Evolutionary conservation across 2,113 vertebrate genomes (phyloP).

Genomic region (Azemiops feae): DNA sequence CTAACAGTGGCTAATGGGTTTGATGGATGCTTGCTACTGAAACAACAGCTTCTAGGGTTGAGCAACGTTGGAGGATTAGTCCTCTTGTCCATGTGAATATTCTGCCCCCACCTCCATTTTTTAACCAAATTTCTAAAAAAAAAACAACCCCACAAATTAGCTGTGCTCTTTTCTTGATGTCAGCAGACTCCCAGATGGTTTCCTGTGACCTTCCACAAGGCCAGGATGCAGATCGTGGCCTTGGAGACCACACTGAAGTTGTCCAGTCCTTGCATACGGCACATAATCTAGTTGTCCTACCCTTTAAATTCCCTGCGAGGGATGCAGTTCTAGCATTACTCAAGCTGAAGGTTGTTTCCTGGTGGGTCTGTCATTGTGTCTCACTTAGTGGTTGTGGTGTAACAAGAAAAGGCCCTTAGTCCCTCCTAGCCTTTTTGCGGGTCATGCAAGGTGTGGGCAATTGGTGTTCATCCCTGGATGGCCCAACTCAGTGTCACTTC

Average conservation of each 20-base stretch:
- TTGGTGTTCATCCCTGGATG: fast-evolving
- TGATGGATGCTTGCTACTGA: background rate
- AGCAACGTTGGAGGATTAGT: background rate
- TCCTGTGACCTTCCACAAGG: background rate
- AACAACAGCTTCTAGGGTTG: background rate
- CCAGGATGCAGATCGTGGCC: background rate
- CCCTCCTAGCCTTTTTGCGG: background rate
- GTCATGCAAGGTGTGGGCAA: fast-evolving
- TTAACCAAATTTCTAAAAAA: background rate
- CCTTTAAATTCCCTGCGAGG: background rate
- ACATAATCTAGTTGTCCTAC: background rate
- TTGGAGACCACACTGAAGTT: background rate
- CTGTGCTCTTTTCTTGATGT: background rate
- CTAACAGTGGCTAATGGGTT: background rate
- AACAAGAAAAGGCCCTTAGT: background rate
- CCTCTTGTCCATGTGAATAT: background rate
- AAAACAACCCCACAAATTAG: background rate
- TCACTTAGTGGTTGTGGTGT: background rate
- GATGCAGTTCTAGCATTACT: background rate
- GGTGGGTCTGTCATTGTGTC: background rate
- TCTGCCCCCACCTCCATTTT: background rate
- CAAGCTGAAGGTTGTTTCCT: background rate
- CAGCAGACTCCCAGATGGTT: background rate
- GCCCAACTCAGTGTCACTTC: fast-evolving
- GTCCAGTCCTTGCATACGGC: background rate